These are phyloP conservation scores for Brenthis daphne DNA, from an alignment of 2,888 invertebrate genomes.

Conservation along the genomic window DNA sequence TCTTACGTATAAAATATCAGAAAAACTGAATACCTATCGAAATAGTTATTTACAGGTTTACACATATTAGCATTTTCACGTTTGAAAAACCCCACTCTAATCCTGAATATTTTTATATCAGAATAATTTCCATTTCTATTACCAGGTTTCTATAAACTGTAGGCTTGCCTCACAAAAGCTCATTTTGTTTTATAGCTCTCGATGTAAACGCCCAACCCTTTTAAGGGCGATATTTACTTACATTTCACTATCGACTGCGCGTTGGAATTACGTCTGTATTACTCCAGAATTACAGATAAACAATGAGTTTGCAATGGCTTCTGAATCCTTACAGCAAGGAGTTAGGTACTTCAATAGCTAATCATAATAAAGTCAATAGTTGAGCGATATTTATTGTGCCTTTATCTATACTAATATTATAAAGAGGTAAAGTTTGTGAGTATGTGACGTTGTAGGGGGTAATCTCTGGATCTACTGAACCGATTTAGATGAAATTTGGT, in stretches of 20 bases:
- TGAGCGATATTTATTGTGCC: neutral
- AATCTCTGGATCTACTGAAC: no score
- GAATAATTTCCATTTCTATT: slow-evolving; percentile 50
- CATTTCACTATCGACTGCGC: slow-evolving; percentile 55
- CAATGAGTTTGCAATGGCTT: slow-evolving; percentile 46
- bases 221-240: slow-evolving; percentile 64
- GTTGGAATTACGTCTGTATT: slow-evolving; percentile 58
- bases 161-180: slow-evolving; percentile 62
- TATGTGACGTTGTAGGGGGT: no score
- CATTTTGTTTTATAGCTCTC: slow-evolving; percentile 75
- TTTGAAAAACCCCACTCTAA: neutral
- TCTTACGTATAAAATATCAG: no score
- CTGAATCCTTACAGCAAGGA: slow-evolving; percentile 4
- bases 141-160: slow-evolving; percentile 60
- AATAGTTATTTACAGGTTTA: no score
- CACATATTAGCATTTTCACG: neutral
- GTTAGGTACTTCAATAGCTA: neutral
- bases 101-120: slow-evolving; percentile 12
- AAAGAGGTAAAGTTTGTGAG: no score
- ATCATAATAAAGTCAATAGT: slow-evolving; percentile 15
- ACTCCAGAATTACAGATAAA: slow-evolving; percentile 52
- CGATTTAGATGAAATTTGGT: no score
- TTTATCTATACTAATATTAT: neutral
- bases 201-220: slow-evolving; percentile 67
- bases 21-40: no score